These are phyloP conservation scores for Dendrolimus kikuchii DNA, from an alignment of 1,140 invertebrate species.

Conservation along the genomic window DNA sequence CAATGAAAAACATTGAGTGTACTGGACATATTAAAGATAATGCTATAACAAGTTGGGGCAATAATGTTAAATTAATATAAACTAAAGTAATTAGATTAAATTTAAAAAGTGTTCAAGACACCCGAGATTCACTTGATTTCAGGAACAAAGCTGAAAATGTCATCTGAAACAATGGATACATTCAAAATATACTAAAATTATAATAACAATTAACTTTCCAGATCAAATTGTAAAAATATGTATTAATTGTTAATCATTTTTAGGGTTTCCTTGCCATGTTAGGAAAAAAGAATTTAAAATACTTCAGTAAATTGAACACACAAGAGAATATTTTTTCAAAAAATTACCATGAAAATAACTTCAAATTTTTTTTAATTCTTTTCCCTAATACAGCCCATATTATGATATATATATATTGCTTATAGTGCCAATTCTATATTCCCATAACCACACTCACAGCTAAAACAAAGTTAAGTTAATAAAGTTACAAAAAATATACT, in stretches of 20 bases:
- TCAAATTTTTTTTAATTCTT: too few species aligned
- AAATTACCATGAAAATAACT: not conserved
- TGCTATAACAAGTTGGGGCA: slow-evolving; percentile 13
- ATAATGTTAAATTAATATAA: slow-evolving; percentile 13
- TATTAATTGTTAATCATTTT: not conserved
- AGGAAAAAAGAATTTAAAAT: not conserved
- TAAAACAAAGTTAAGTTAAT: too few species aligned
- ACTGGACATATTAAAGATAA: slow-evolving; percentile 8
- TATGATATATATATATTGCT: too few species aligned
- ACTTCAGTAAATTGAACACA: not conserved
- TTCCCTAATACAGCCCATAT: too few species aligned
- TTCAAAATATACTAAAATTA: too few species aligned
- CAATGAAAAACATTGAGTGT: slow-evolving; percentile 34
- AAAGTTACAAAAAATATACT: too few species aligned
- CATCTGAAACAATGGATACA: slow-evolving; percentile 51
- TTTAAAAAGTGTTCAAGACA: slow-evolving; percentile 39
- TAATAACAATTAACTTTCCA: too few species aligned
- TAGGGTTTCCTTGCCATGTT: not conserved
- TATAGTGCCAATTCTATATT: too few species aligned
- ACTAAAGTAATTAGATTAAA: slow-evolving; percentile 24
- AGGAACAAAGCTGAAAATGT: slow-evolving; percentile 32
- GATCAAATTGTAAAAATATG: not conserved
- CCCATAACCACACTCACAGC: too few species aligned
- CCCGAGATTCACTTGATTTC: slow-evolving; percentile 42
- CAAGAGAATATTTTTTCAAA: not conserved